Conservation (phyloP, 2,888 invertebrate genomes). For the Prionchulus punctatus region DNA sequence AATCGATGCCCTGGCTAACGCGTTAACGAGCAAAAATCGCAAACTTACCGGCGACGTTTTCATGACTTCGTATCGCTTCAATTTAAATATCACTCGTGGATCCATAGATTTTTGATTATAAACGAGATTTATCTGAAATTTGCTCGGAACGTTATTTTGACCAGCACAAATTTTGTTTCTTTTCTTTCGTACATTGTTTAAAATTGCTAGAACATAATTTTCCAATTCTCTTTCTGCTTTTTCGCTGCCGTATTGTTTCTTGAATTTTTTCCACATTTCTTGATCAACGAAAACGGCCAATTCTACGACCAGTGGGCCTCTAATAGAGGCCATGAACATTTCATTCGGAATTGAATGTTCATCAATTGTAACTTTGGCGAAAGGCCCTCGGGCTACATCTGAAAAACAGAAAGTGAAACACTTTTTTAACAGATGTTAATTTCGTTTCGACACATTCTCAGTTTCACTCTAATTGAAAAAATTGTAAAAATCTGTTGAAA, state of each 20-base stretch:
- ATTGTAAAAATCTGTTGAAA: no score
- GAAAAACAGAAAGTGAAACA: no score
- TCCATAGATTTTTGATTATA: slow-evolving; percentile 20
- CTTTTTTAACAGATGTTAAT: no score
- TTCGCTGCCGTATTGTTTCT: slow-evolving; percentile 17
- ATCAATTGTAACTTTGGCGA: no score
- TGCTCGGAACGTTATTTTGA: background rate
- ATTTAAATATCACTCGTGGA: slow-evolving; percentile 20
- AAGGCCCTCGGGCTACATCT: no score
- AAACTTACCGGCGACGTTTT: slow-evolving; percentile 21
- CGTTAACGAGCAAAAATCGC: no score
- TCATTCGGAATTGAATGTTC: no score
- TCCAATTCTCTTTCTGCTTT: slow-evolving; percentile 22
- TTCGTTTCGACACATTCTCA: no score
- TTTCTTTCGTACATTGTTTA: slow-evolving; percentile 24
- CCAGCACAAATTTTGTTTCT: background rate
- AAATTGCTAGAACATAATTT: slow-evolving; percentile 23
- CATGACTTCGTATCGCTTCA: slow-evolving; percentile 24
- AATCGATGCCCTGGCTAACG: background rate
- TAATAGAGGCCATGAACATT: no score
- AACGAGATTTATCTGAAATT: slow-evolving; percentile 22
- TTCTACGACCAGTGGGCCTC: slow-evolving; percentile 18
- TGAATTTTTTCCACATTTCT: slow-evolving; percentile 23
- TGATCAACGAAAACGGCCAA: slow-evolving; percentile 25
- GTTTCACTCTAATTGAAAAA: no score